Evolutionary conservation across 2,113 vertebrate genomes (phyloP), one percentile per base, ranked within the genome.

Genomic region (Eulemur rufifrons): DNA sequence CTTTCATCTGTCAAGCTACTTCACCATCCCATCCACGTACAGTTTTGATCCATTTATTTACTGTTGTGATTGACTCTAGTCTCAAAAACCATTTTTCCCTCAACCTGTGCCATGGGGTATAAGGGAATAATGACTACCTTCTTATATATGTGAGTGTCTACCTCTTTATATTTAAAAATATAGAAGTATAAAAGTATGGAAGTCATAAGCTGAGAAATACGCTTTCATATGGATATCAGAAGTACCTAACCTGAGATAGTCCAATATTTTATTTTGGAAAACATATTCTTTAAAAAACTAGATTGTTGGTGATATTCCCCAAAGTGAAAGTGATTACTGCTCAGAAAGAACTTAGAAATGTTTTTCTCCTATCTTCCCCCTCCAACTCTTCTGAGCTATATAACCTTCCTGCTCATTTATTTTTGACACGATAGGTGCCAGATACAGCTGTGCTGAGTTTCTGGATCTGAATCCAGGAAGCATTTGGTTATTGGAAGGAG

Each of bases 21-120:
- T 68, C 18, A 50, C 8, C 9, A 2, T 47, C 88, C 92, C 0
- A 73, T 14, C 17, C 3, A 39, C 10, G 15, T 6, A 34, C 0
- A 73, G 13, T 66, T 81, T 84, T 50, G 68, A 11, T 92, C 37
- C 64, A 68, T 89, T 87, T 97, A 82, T 54, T 97, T 52, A 34
- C 4, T 87, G 34, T 25, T 82, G 86, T 77, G 88, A 88, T 89
- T 91, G 80, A 85, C 34, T 86, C 23, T 13, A 9, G 37, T 73
- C 89, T 96, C 25, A 87, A 89, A 91, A 20, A 56, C 2, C 2
- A 29, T 87, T 91, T 89, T 59, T 91, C 96, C 45, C n/a, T 88
- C 52, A 91, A 68, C 10, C 29, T 89, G 32, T 66, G 17, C 17
- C 54, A 52, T 45, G 37, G 32, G 89, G 32, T 45, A 29, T 83